Base-by-base conservation (phyloP, 2,888 invertebrate genomes). In the Dorcus hopei region DNA sequence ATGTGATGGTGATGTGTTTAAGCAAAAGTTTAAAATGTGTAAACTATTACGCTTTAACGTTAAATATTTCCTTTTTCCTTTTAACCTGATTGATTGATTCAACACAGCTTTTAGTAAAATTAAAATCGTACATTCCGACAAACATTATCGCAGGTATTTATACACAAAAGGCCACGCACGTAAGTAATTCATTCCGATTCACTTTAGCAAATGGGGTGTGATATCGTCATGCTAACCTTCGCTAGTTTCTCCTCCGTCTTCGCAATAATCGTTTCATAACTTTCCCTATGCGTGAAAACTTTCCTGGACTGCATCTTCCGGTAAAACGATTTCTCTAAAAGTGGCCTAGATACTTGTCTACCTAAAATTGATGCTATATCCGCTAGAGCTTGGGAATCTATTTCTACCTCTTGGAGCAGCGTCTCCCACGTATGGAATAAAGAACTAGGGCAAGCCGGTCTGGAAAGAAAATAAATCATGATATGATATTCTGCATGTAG, bases 341-440 rank as follows among this genome's bases (percentile, higher is more conserved):
- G 86, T 45, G 93, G 92, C 41, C 93, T 84, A 33, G 94, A 87
- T 58, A 95, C 85, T 79, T 87, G 86, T 53, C 90, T 81, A 58
- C 88, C 89, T 58, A 95, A 82, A 33, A 91, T 87, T 38, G 88
- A 86, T 7, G 94, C 90, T 62, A 95, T 88, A 74, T 93, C 94
- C 73, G 89, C 88, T 79, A 91, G 89, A 48, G 91, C 88, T 74
- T 91, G 85, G 16, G 93, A 92, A 76, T 95, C 94, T 41, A 92
- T 89, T 80, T 95, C 95, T 61, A 93, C 91, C 78, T 95, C 94
- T 76, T 94, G 93, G 59, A 95, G 86, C 60, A 95, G 83, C 62
- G 89, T 89, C 80, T 95, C 95, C 95, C 95, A 95, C 60, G 91
- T 89, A 76, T 93, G 90, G 79, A 93, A 93, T 72, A 95, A 84